Evolutionary conservation across 1,140 invertebrate species (phyloP), one percentile per base, ranked within the genome.

Genomic region (Fopius arisanus): DNA sequence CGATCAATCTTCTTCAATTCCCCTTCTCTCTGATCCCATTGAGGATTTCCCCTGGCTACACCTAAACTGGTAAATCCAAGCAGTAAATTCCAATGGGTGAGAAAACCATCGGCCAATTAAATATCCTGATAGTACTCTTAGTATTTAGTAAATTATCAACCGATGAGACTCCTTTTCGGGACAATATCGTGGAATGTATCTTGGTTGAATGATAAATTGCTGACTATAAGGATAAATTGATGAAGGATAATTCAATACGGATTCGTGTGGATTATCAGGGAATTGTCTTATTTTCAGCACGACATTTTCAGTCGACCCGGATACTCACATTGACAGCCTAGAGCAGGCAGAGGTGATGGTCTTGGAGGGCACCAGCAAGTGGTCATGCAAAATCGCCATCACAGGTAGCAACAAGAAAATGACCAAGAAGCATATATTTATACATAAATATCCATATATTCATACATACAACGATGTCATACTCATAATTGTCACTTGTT

Each of bases 301-400:
- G 91, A 97, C 96, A 89, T 98, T 98, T 94, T 92, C 93, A 92
- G 94, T 98, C 91, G 96, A 98, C 90, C 96, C 97, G 89, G 97
- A 98, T 90, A 97, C 96, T 88, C 98, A 99, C 92, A 96, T 97
- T 91, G 97, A 98, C 92, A 96, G 96, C 89, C 93, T 99, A 90
- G 97, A 98, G 91, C 95, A 97, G 89, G 97, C 97, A 80, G 97
- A 99, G 91, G 93, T 94, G 90, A 94, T 95, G 89, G 98, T 99
- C 90, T 94, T 99, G 87, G 98, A 99, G 91, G 98, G 98, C 89
- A 99, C 97, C 83, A 98, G 97, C 86, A 99, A 99, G 91, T 99
- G 98, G 98, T 98, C 97, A 89, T 98, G 97, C 92, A 99, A 99
- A 93, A 97, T 99, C 91, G 96, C 96, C 86, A 96, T 98, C 86